Base-by-base conservation (phyloP, 2,113 vertebrate species). In the Lethenteron camtschaticum region DNA sequence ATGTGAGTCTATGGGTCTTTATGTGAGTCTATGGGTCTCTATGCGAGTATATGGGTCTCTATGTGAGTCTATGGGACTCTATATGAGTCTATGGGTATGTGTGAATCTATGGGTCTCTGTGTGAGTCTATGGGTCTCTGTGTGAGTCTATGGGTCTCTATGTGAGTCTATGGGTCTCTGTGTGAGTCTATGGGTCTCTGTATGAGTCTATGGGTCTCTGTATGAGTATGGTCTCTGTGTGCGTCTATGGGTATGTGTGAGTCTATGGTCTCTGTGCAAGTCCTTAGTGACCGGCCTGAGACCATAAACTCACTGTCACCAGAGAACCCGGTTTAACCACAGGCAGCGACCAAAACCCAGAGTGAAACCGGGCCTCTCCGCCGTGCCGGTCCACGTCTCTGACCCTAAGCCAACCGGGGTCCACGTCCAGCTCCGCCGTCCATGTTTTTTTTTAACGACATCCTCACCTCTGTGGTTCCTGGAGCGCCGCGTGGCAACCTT, bases 401-500 rank as follows among this genome's bases (percentile, higher is more conserved):
- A 41, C 41, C 41, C 41, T 41, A 4, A 6, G 41, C 5, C 4
- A 41, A 41, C 41, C 41, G 5, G 41, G 1, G 41, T 41, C 41
- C 41, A 41, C 41, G 41, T 41, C 4, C 41, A 41, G 41, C 41
- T 4, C 41, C 41, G 4, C 41, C 41, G 5, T 41, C 41, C 41
- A 3, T 41, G 41, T 41, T 4, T 41, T 41, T 41, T 41, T 41
- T 41, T 41, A 41, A 41, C 5, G 41, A 10, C 20, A 71, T 16
- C 9, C 55, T 14, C 18, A 55, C 20, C 0, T 1, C 1, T 12
- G 55, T 57, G 56, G 57, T 73, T 72, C 71, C 70, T 76, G 68
- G 79, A 77, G 68, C 76, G 74, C 66, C 77, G 76, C 18, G 71
- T 70, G 12, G 85, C 81, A 73, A 87, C 86, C 79, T 85, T 87